Evolutionary conservation across 2,888 invertebrate genomes (phyloP), one percentile per base, ranked within the genome.

Genomic region (Microctonus aethiopoides): DNA sequence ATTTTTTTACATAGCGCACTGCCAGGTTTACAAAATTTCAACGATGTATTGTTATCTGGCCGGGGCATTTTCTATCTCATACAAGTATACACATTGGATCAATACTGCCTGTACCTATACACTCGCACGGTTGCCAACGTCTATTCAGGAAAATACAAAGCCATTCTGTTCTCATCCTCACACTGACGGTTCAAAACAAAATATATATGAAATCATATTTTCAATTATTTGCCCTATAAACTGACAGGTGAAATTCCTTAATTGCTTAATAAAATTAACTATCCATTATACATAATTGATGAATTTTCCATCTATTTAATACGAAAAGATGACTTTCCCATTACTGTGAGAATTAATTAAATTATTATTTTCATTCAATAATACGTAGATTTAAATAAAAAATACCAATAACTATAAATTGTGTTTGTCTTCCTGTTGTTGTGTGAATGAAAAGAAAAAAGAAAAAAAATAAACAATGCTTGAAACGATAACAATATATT

Each of bases 91-190:
- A 46, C 46, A 46, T 46, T 46, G 46, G 46, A 46, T 46, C 46
- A 46, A 46, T 46, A 46, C 46, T 46, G 46, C 5, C 46, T 46
- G 46, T 46, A 16, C 46, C 20, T 16, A 20, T 46, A 46, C 46
- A 46, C 16, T 46, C 20, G 46, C 46, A 46, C 46, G 46, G 46
- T 56, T 56, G 26, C 56, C 24, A 56, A 56, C 56, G n/a, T 56
- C 26, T 26, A 56, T 26, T 9, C 56, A 56, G 56, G 26, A 26
- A 26, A 56, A 56, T 56, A 56, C 56, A 56, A 56, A 56, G 56
- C 56, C 24, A 56, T 56, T 56, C 29, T 26, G 24, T 13, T 56
- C 29, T 29, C 13, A 56, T 56, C 26, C 56, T 46, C 56, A 26
- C 24, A 26, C 56, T 56, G 29, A 56, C 29, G 56, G 56, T 10